These are phyloP conservation scores for Alexandromys fortis DNA, from an alignment of 2,113 vertebrate genomes.

Conservation along the genomic window DNA sequence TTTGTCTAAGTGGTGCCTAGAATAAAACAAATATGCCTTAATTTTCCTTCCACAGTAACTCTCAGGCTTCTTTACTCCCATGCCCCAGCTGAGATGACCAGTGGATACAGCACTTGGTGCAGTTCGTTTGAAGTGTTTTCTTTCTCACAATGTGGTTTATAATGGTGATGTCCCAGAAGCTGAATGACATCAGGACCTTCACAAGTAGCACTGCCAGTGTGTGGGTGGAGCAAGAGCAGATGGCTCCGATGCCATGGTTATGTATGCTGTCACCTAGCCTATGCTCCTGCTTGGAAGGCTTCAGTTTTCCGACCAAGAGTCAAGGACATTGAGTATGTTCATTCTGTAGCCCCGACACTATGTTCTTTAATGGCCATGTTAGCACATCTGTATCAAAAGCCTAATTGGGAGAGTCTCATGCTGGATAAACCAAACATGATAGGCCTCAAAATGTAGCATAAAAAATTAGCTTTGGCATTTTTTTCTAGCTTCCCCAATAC, in stretches of 20 bases:
- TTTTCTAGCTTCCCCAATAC: background rate
- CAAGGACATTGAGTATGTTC: background rate
- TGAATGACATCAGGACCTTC: background rate
- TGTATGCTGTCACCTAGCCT: background rate
- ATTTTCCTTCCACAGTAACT: conserved; percentile 33
- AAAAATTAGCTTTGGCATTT: fast-evolving
- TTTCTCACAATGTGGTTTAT: background rate
- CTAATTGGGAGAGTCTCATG: background rate
- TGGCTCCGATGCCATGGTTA: background rate
- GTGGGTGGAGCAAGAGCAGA: too few relatives aligned
- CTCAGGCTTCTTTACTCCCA: background rate
- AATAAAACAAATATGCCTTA: conserved; percentile 65
- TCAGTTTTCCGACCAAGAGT: background rate
- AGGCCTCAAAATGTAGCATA: background rate
- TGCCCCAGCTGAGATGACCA: background rate
- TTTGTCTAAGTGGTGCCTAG: conserved; percentile 64
- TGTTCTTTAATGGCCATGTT: fast-evolving
- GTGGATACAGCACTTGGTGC: background rate
- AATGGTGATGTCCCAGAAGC: background rate
- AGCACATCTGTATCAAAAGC: background rate
- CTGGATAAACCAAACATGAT: too few relatives aligned
- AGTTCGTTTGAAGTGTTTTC: background rate
- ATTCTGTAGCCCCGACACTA: background rate
- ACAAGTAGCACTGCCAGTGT: fast-evolving
- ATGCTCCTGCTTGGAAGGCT: background rate